These are phyloP conservation scores for Gymnothorax javanicus DNA, from an alignment of 2,797 vertebrate genomes.

Conservation along the genomic window DNA sequence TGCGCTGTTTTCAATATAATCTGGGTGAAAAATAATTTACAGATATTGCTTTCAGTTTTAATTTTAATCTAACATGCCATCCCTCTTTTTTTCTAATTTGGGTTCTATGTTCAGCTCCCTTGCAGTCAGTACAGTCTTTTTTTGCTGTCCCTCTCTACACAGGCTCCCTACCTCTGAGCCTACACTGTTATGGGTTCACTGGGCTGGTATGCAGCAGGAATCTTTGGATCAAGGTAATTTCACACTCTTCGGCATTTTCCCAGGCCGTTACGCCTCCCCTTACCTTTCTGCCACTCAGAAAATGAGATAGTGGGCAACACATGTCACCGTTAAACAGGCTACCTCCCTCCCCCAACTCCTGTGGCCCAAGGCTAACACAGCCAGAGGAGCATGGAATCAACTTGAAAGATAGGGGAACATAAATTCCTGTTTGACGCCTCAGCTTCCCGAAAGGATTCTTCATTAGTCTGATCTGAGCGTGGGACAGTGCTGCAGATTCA, in stretches of 20 bases:
- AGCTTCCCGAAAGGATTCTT: conserved; percentile 73
- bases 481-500: conserved; percentile 56
- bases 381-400: conserved; percentile 51
- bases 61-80: not conserved
- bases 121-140: conserved; percentile 35
- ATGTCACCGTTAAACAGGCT: conserved; percentile 71
- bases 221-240: conserved; percentile 85
- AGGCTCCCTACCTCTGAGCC: conserved; percentile 49
- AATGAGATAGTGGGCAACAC: conserved; percentile 74
- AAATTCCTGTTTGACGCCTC: conserved; percentile 69
- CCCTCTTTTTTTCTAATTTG: conserved; percentile 47
- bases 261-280: conserved; percentile 80
- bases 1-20: too few species aligned
- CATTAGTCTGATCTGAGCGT: conserved; percentile 57
- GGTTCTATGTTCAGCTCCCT: conserved; percentile 37
- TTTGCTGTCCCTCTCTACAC: conserved; percentile 71
- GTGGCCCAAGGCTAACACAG: conserved; percentile 61
- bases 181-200: conserved; percentile 81
- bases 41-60: too few species aligned
- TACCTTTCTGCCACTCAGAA: conserved; percentile 76
- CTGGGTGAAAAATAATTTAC: too few species aligned
- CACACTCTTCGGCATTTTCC: conserved; percentile 81
- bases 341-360: conserved; percentile 53
- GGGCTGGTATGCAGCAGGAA: conserved; percentile 81
- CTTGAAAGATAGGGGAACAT: conserved; percentile 66